Evolutionary conservation across 92 coral and sea anemone genomes (phyloP).

Genomic region (Epizoanthus rinbou): DNA sequence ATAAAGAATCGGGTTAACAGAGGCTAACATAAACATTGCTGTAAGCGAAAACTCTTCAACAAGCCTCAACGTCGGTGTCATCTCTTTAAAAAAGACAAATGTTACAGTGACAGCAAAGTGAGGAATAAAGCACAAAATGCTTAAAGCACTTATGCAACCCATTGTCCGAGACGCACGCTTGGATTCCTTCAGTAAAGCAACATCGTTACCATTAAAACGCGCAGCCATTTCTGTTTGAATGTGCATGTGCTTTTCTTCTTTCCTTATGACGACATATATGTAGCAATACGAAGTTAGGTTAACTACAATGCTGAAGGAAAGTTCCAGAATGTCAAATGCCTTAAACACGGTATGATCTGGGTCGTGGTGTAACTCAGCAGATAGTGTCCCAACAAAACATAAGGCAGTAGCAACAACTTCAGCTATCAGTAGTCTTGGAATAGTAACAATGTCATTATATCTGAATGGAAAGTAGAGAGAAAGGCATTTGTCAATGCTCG

Average conservation of each 20-base stretch:
- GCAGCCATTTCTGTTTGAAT: not conserved
- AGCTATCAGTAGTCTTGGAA: not conserved
- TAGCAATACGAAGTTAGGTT: not conserved
- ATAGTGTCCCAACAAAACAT: conserved; percentile 6
- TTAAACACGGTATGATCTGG: not conserved
- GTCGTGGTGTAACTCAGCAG: not conserved
- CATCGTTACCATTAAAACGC: not conserved
- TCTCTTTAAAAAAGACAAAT: conserved; percentile 5
- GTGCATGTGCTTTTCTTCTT: not conserved
- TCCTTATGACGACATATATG: not conserved
- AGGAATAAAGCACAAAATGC: conserved; percentile 9
- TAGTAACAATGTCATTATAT: not conserved
- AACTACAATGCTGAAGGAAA: not conserved
- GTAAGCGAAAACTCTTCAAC: not conserved
- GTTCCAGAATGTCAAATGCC: not conserved
- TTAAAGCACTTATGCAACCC: not conserved
- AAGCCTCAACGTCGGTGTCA: not conserved
- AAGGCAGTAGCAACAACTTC: not conserved
- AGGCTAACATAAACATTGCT: not conserved
- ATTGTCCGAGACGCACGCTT: conserved; percentile 11
- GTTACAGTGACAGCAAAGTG: not conserved
- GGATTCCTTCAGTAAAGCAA: not conserved
- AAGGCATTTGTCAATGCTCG: not conserved
- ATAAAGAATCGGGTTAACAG: conserved; percentile 13
- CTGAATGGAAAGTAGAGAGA: conserved; percentile 21